Percentiles rank a stretch among this genome's conserved stretches.
Conservation (phyloP, 1,140 invertebrate genomes). For the Amphibalanus amphitrite region DNA sequence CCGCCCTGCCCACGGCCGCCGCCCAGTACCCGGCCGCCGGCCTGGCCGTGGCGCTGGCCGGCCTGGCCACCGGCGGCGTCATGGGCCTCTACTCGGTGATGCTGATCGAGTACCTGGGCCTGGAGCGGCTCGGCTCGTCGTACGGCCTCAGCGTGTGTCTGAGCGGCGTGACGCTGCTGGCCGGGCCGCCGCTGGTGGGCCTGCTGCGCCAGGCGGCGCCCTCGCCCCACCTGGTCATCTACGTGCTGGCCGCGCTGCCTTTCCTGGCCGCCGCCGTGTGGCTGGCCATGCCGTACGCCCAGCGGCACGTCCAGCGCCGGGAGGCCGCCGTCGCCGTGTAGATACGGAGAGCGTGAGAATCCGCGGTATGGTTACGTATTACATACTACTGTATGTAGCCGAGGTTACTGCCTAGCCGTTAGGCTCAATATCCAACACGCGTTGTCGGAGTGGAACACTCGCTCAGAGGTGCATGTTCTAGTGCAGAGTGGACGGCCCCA, state of each 20-base stretch:
- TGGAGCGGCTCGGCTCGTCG: conserved; percentile 59
- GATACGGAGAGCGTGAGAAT: too few species aligned
- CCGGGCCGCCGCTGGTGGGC: conserved; percentile 60
- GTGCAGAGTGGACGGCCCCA: too few species aligned
- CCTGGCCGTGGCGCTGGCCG: conserved; percentile 52
- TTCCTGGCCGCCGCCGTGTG: not conserved
- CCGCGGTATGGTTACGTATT: too few species aligned
- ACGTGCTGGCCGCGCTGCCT: not conserved
- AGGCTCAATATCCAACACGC: too few species aligned
- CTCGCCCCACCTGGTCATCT: not conserved
- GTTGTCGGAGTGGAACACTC: too few species aligned
- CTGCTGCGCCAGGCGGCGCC: conserved; percentile 35
- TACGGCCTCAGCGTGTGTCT: conserved; percentile 69
- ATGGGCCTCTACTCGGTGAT: conserved; percentile 66
- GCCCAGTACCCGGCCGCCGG: conserved; percentile 34
- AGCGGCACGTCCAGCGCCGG: not conserved
- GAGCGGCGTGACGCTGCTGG: conserved; percentile 56
- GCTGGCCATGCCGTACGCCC: not conserved
- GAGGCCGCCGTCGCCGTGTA: not conserved
- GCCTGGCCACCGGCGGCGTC: conserved; percentile 64
- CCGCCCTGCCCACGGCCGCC: conserved; percentile 42
- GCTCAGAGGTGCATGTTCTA: too few species aligned
- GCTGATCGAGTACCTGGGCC: conserved; percentile 66
- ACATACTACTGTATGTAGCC: too few species aligned
- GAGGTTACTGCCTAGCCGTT: too few species aligned